Evolutionary conservation across 2,113 vertebrate genomes (phyloP), one percentile per base, ranked within the genome.

Genomic region (Archilochus colubris): DNA sequence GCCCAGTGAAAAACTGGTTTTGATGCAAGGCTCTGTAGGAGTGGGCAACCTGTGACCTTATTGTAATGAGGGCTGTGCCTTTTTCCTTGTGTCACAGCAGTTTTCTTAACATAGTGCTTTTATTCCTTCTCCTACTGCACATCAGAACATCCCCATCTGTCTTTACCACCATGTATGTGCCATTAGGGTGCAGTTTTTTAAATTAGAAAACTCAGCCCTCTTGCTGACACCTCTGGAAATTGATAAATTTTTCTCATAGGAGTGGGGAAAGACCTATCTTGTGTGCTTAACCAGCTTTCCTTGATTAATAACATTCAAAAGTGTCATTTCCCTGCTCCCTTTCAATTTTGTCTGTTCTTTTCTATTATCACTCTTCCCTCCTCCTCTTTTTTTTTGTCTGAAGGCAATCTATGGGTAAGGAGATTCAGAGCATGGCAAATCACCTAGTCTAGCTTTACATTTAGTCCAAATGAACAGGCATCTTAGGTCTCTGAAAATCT

Each of bases 371-470:
- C 30, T 75, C 21, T 12, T 3, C 8, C 9, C 7, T 7, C 8
- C 25, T 36, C 5, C 21, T 50, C 53, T 78, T 58, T 69, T 88
- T 23, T 28, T 76, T 24, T 77, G 85, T 27, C 33, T 78, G 44
- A 79, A 85, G 28, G 18, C 21, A 20, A 4, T 2, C 13, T 44
- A 44, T 57, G 57, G 11, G 38, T 58, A 17, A 80, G 46, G 40
- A 76, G 36, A 21, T n/a, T 53, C 12, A 46, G 54, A 25, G 53
- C 38, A 22, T 43, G 19, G 31, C 27, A 73, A 15, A 82, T 48
- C 0, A 0, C 36, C 36, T 38, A 38, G 36, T 38, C 36, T 38
- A 38, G 53, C 50, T 43, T 76, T 57, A 6, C 3, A 21, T 53
- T n/a, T 50, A 33, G 76, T 68, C 18, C 55, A 27, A 50, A 50